Evolutionary conservation across 2,797 vertebrate species (phyloP).

Genomic region (Odontamblyopus rebecca): DNA sequence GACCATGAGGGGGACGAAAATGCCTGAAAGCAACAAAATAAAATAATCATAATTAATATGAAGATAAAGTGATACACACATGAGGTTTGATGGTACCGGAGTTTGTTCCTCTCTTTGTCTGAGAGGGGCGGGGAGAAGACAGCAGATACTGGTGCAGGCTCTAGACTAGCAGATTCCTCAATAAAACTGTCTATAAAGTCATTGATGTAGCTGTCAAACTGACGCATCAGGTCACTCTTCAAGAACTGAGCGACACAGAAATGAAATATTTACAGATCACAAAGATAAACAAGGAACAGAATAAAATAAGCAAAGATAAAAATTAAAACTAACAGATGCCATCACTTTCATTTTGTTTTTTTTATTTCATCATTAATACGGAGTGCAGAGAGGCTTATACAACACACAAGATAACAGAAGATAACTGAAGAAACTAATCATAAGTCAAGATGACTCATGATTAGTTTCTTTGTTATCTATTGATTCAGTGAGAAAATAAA

Average conservation of each 20-base stretch:
- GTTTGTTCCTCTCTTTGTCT: constrained; percentile 83
- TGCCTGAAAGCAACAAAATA: constrained; percentile 62
- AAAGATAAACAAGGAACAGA: neutral
- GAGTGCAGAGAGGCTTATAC: neutral
- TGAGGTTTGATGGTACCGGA: constrained; percentile 69
- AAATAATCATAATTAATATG: neutral
- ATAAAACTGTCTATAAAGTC: constrained; percentile 90
- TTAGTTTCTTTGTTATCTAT: too few species aligned
- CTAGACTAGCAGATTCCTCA: constrained; percentile 83
- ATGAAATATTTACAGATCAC: neutral
- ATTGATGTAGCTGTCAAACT: constrained; percentile 88
- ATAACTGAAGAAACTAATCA: too few species aligned
- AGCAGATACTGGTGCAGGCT: constrained; percentile 72
- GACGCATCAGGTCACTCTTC: constrained; percentile 88
- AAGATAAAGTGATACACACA: neutral
- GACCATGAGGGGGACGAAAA: constrained; percentile 79
- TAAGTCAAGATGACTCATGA: too few species aligned
- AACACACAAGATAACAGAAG: neutral
- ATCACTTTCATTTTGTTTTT: neutral
- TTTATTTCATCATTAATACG: neutral
- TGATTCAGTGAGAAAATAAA: neutral
- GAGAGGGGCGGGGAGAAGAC: constrained; percentile 74
- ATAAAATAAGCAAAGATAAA: neutral
- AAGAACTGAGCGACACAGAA: constrained; percentile 72
- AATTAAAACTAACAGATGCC: neutral